phyloP scores from a whole-genome alignment of 2,113 vertebrate genomes.

The Corythornis cristatus region DNA sequence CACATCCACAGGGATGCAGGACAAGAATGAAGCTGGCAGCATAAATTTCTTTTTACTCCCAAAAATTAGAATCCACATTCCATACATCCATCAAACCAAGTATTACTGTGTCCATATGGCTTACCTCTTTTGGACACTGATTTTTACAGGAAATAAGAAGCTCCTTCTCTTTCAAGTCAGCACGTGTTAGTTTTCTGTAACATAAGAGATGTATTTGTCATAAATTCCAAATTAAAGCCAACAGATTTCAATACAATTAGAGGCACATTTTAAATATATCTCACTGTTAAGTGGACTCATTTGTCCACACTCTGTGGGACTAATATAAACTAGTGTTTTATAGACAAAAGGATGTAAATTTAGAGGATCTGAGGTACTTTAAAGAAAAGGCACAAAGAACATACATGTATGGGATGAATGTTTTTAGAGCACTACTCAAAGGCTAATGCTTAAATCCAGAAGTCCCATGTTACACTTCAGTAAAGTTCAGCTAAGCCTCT shows the following conservation, averaged over 20 bases:
- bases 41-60: neutral
- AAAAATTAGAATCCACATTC: neutral
- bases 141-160: slow-evolving; percentile 89
- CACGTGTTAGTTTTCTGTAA: slow-evolving; percentile 83
- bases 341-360: neutral
- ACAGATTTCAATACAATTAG: neutral
- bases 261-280: neutral
- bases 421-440: neutral
- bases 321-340: neutral
- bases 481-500: neutral
- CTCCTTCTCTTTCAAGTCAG: slow-evolving; percentile 78
- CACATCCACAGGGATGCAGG: neutral
- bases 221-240: neutral
- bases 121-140: slow-evolving; percentile 96
- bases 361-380: neutral
- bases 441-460: neutral
- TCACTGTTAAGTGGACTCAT: neutral
- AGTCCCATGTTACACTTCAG: neutral
- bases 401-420: neutral
- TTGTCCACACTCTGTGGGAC: neutral
- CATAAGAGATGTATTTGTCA: neutral
- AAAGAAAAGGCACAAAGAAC: neutral
- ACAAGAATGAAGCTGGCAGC: neutral
- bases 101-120: neutral
- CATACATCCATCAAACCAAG: neutral